Evolutionary conservation across 2,113 vertebrate genomes (phyloP), one percentile per base, ranked within the genome.

Genomic region (Campylomormyrus tamandua): DNA sequence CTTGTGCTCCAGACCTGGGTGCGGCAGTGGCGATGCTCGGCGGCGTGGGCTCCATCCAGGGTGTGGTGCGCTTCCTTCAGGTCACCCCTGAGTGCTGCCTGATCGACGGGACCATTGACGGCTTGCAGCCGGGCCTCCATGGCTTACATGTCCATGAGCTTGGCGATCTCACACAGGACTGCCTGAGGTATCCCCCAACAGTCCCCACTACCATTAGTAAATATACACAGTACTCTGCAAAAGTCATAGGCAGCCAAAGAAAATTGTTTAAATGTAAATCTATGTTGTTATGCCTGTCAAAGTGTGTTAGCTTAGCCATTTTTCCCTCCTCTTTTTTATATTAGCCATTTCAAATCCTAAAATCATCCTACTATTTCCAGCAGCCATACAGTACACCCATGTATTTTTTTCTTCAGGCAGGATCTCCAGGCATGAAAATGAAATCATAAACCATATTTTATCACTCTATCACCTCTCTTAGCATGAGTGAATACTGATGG

Each of bases 11-110:
- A 95, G 96, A 96, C 84, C 92, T 96, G 42, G 97, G 96, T 3
- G 93, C 95, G 3, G 97, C 97, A 0, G 97, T 99, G 93, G 97
- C 97, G 19, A 98, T 98, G 94, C 7, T 98, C 62, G 92, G 92
- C 0, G 96, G 96, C 0, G 56, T 21, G 1, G 94, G 96, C 0
- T 17, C 49, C 0, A 90, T 97, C 62, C 96, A 96, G 88, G 97
- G 97, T 0, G 96, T 98, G 88, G 97, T 98, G 83, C 96, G 96
- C 8, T 98, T 98, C 93, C 93, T 98, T 56, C 98, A 99, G 94
- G 89, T 98, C 17, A 96, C 95, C 0, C 92, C 94, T 4, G 91
- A 94, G 0, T 88, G 88, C 0, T 98, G 98, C 90, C 84, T 98
- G 87, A 97, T 99, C 0, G 98, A 99, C 0, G 97, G 97, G 11